These are phyloP conservation scores for Dascillus cervinus DNA, from an alignment of 2,888 invertebrate species.

Conservation along the genomic window DNA sequence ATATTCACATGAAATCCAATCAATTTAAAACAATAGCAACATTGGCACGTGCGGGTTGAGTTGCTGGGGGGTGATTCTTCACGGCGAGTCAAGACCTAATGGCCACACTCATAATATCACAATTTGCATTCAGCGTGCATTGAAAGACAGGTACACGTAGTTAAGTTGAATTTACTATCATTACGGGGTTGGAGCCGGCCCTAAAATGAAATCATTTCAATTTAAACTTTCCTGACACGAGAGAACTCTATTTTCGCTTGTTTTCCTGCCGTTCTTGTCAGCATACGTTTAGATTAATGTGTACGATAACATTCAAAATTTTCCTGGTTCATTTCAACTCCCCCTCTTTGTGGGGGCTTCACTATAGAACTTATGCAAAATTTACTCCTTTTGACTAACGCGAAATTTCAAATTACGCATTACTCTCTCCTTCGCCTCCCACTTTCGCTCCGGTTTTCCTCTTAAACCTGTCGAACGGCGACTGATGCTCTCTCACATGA, in stretches of 20 bases:
- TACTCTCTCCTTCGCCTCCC: too few species aligned
- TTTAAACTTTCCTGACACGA: slow-evolving; percentile 14
- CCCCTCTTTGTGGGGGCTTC: too few species aligned
- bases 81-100: too few species aligned
- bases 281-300: slow-evolving; percentile 21
- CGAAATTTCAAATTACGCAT: too few species aligned
- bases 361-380: too few species aligned
- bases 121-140: slow-evolving; percentile 11
- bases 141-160: slow-evolving; percentile 8
- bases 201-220: slow-evolving; percentile 18
- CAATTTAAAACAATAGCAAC: slow-evolving; percentile 32
- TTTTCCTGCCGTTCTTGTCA: slow-evolving; percentile 19
- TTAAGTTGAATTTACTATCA: slow-evolving; percentile 14
- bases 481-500: too few species aligned
- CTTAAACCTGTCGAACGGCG: too few species aligned
- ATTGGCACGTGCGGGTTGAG: too few species aligned
- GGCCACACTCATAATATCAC: too few species aligned
- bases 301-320: slow-evolving; percentile 19
- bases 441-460: too few species aligned
- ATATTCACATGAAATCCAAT: slow-evolving; percentile 24
- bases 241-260: slow-evolving; percentile 19
- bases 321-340: slow-evolving; percentile 13
- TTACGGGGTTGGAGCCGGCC: slow-evolving; percentile 6
- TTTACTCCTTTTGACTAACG: too few species aligned
- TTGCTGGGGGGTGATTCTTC: too few species aligned